Base-by-base conservation (phyloP, 2,888 invertebrate species). In the Eupsilia transversa region DNA sequence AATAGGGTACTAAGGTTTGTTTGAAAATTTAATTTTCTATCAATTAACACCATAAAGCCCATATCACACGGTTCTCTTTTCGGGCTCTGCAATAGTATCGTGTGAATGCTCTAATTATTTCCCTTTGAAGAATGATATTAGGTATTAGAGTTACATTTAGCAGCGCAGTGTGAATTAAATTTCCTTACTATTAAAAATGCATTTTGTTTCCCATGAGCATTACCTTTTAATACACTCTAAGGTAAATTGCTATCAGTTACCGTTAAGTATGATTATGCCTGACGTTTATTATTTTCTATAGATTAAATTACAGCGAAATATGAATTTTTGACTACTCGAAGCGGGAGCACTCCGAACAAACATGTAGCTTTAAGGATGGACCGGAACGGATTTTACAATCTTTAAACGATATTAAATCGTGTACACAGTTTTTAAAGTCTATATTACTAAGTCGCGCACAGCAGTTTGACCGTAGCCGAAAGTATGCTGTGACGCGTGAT, bases 21-120 rank as follows among this genome's bases (percentile, higher is more conserved):
- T 43, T 35, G 7, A n/a, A 49, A 20, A 7, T 38, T 23, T 20
- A 10, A 63, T 74, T 63, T 57, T 20, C 38, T 46, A 38, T 23
- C 46, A 57, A 67, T 79, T 67, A 67, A 63, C 65, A 67, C 59
- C 30, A 6, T 23, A 27, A 27, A 10, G 14, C 27, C 49, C 7
- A 38, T n/a, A n/a, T 2, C 27, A 30, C 17, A 67, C 20, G 38
- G n/a, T 27, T 43, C 56, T 23, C 9, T 52, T 57, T 54, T 43
- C n/a, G 27, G 10, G n/a, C 49, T 38, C 23, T 52, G 17, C 27
- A 56, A 43, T 30, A 9, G 57, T 71, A 63, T 59, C 33, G 71
- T 54, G 57, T 77, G 30, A 46, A 71, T 41, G 49, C 20, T 68
- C 64, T 81, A 69, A 68, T 43, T 54, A 33, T 74, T 79, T 67